Evolutionary conservation across 1,140 invertebrate species (phyloP).

Genomic region (Dinoponera quadriceps): DNA sequence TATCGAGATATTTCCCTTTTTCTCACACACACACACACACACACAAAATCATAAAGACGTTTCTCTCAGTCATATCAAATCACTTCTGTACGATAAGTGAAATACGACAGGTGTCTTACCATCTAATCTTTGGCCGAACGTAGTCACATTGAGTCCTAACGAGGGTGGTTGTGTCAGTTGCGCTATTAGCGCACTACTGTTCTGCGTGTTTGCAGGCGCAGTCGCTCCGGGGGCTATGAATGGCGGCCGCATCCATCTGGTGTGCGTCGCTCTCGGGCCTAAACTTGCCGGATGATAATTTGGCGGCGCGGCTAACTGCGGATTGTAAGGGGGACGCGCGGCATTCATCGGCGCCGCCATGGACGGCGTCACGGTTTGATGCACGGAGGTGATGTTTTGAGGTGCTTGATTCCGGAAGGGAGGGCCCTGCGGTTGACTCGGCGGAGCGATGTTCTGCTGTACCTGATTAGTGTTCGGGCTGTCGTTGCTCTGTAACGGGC

Average conservation of each 20-base stretch:
- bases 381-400: conserved; percentile 81
- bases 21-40: too few species aligned
- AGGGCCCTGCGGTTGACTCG: conserved; percentile 77
- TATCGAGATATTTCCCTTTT: too few species aligned
- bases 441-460: conserved; percentile 80
- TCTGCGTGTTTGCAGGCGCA: conserved; percentile 81
- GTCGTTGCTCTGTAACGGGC: conserved; percentile 87
- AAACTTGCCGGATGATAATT: conserved; percentile 84
- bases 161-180: conserved; percentile 89
- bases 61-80: too few species aligned
- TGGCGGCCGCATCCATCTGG: conserved; percentile 81
- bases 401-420: conserved; percentile 81
- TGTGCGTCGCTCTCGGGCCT: conserved; percentile 76
- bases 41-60: too few species aligned
- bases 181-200: conserved; percentile 88
- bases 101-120: conserved; percentile 65
- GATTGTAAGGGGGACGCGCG: conserved; percentile 81
- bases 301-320: conserved; percentile 85
- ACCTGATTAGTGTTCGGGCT: conserved; percentile 86
- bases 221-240: conserved; percentile 82
- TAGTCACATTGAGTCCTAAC: conserved; percentile 85
- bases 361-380: conserved; percentile 76
- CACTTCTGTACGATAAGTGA: neutral
- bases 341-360: conserved; percentile 78
- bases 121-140: conserved; percentile 86